Conservation (phyloP, 2,113 vertebrate genomes). For the Egretta garzetta region DNA sequence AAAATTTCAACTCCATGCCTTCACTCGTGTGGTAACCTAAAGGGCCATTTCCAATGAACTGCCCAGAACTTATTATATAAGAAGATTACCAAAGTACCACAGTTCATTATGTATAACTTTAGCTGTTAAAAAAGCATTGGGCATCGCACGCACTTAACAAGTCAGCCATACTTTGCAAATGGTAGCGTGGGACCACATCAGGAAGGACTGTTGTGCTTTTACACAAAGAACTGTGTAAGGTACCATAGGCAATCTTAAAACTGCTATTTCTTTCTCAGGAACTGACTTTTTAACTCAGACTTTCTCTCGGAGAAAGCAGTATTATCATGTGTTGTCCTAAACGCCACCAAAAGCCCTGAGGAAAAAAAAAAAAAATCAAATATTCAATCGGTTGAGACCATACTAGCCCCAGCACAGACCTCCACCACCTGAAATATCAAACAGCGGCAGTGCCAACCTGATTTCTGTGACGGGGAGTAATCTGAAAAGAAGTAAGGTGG, state of each 20-base stretch:
- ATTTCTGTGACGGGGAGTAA: neutral
- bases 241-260: neutral
- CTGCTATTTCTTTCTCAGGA: neutral
- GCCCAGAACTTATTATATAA: neutral
- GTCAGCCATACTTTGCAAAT: neutral
- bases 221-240: neutral
- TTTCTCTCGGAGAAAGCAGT: neutral
- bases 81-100: neutral
- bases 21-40: neutral
- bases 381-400: neutral
- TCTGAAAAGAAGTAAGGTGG: neutral
- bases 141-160: neutral
- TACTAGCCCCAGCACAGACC: neutral
- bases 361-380: neutral
- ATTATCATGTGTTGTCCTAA: neutral
- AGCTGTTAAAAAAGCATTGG: neutral
- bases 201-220: neutral
- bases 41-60: neutral
- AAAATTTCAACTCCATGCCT: neutral
- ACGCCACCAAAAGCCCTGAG: neutral
- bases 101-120: neutral
- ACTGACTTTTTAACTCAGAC: neutral
- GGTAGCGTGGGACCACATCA: accelerated
- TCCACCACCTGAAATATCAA: neutral
- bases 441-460: neutral